A percentile compares a stretch with the other conserved stretches of the same genome.
phyloP scores from a whole-genome alignment of 2,113 vertebrate species.

The Cyanistes caeruleus region DNA sequence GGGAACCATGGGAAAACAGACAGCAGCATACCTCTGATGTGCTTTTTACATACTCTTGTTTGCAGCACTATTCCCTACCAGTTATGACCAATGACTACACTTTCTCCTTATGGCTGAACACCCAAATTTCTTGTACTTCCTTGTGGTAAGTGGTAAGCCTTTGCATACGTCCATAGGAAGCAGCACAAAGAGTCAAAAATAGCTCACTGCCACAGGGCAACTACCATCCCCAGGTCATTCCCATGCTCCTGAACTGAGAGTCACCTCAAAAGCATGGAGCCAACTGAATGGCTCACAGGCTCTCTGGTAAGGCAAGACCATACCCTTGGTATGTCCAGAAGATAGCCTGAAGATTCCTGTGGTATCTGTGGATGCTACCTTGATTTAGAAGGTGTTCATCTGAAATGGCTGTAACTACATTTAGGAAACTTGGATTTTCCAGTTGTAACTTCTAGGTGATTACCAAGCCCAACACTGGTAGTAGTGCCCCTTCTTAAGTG shows the following conservation, averaged over 20 bases:
- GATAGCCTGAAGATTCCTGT: neutral
- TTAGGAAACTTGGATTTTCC: neutral
- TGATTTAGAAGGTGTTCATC: neutral
- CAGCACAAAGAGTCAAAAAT: neutral
- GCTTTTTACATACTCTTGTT: neutral
- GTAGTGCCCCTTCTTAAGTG: neutral
- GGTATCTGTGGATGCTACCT: neutral
- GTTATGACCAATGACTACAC: neutral
- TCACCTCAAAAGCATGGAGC: neutral
- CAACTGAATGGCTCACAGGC: neutral
- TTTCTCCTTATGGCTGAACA: neutral
- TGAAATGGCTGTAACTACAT: neutral
- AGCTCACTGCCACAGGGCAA: neutral
- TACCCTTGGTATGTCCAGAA: neutral
- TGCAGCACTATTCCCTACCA: neutral
- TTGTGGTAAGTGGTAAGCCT: neutral
- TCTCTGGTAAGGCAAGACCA: neutral
- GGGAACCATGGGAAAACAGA: neutral
- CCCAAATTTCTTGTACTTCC: neutral
- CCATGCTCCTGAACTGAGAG: neutral
- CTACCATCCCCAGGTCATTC: neutral
- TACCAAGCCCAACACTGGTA: neutral
- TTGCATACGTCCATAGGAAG: neutral
- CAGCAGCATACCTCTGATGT: rapidly evolving
- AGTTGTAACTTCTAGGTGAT: neutral